Base-by-base conservation (phyloP, 2,888 invertebrate species). In the Prostheceraeus crozeri region DNA sequence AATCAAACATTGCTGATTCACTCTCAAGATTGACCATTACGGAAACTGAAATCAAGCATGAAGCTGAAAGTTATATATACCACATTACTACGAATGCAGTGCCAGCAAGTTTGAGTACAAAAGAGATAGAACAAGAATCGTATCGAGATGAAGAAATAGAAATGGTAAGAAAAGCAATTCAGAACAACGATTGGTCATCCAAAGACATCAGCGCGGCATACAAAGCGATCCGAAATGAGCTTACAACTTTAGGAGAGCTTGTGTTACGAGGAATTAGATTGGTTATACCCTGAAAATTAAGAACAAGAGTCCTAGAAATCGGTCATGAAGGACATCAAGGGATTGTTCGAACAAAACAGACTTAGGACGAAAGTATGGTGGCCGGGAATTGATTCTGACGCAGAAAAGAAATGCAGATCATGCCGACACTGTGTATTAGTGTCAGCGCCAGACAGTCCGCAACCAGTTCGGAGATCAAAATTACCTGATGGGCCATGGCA, bases 311-410 rank as follows among this genome's bases (percentile, higher is more conserved):
- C 10, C 11, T 63, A 25, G 23, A 35, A 23, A 19, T 63, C 6
- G 59, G 57, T 23, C 59, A 63, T 56, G 55, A 59, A 25, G 31
- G 28, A n/a, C 63, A 63, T 27, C 61, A 59, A 36, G 63, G 63
- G 1, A 30, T 62, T 3, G 60, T 62, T 1, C 60, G 55, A 45
- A 63, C 62, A 40, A 63, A 64, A 30, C 62, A 48, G 33, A 61
- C 60, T n/a, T n/a, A n/a, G n/a, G n/a, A n/a, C n/a, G n/a, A n/a
- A n/a, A n/a, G n/a, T n/a, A n/a, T 64, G 57, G 57, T 64, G 57
- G 60, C 60, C 58, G 14, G 31, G 28, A 23, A 60, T 64, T 10
- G 57, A 62, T 48, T 33, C 1, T 1, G 55, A 60, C 21, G 46
- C 57, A 23, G 56, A 55, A 30, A 23, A 30, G 6, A 21, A 56